Conservation (phyloP, 1,140 invertebrate species). For the Diploscapter pachys region DNA sequence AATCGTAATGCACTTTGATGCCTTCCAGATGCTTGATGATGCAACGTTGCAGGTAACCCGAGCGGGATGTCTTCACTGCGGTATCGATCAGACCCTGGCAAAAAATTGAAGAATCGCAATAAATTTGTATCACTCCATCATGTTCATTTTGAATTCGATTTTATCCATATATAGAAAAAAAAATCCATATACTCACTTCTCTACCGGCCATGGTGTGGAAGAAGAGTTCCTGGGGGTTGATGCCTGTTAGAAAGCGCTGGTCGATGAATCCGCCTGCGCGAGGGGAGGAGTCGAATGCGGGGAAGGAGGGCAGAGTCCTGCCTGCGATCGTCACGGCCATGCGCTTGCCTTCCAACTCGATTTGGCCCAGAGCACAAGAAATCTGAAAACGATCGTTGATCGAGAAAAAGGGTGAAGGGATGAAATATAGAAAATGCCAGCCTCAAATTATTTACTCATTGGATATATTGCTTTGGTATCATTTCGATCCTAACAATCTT, state of each 20-base stretch:
- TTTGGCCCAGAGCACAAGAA: constrained; percentile 90
- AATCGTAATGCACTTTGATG: constrained; percentile 75
- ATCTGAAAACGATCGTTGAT: constrained; percentile 75
- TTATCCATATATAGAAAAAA: neutral
- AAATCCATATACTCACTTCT: constrained; percentile 67
- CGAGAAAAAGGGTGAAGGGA: constrained; percentile 7
- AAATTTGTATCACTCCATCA: neutral
- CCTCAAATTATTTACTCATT: neutral
- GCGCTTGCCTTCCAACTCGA: constrained; percentile 93
- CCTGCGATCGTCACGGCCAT: constrained; percentile 91
- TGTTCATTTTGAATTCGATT: neutral
- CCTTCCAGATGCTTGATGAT: constrained; percentile 97
- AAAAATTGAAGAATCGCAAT: constrained; percentile 14
- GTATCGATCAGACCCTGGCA: constrained; percentile 71
- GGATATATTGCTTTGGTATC: too few species aligned
- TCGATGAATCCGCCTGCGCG: constrained; percentile 92
- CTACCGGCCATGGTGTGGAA: constrained; percentile 99
- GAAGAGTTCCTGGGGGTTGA: constrained; percentile 94
- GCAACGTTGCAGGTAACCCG: constrained; percentile 95
- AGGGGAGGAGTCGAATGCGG: constrained; percentile 77
- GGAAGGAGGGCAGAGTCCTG: constrained; percentile 76
- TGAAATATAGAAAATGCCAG: constrained; percentile 3
- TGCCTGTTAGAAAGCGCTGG: constrained; percentile 91
- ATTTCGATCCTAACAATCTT: too few species aligned
- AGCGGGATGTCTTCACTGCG: constrained; percentile 83